Evolutionary conservation across 2,113 vertebrate species (phyloP), one percentile per base, ranked within the genome.

Genomic region (Mesocricetus auratus): DNA sequence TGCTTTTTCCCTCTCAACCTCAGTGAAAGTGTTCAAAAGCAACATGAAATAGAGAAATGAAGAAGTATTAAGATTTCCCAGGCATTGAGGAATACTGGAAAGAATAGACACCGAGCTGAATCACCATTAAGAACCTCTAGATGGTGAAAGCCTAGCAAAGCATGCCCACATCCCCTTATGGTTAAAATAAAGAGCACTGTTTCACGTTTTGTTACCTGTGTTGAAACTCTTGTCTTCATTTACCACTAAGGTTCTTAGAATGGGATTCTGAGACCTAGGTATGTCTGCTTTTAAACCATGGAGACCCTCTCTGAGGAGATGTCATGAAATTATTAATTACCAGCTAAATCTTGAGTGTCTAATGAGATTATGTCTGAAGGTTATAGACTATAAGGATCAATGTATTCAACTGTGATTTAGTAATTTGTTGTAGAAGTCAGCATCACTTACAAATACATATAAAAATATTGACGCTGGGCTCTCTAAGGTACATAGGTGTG

Each of bases 41-140:
- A 53, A n/a, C 3, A 5, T 87, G 1, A 87, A 82, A 15, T 8
- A 21, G 24, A 10, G 24, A 88, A 73, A 39, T n/a, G 2, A 89
- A 29, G 11, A 31, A 1, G 2, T 21, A 29, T 24, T 45, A 0
- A 24, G 22, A 4, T 5, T 42, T 7, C 4, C 2, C 26, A 60
- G n/a, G 0, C 4, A 58, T 21, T 53, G 29, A 16, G 68, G 2
- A 88, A 39, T n/a, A 53, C 10, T 42, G 17, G 47, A 42, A 19
- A 56, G 16, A 16, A 4, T 26, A 58, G 36, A 74, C 4, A 89
- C 0, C n/a, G n/a, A n/a, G n/a, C n/a, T 9, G 12, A 89, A 7
- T 19, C 36, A 73, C 15, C 58, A 1, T 39, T 29, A 31, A 47
- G 24, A 19, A 50, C 5, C 3, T 86, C 17, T 3, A 31, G 22